Percentiles rank a stretch among this genome's conserved stretches.
These are phyloP conservation scores for Zygaena filipendulae DNA, from an alignment of 2,888 invertebrate species.

Conservation along the genomic window DNA sequence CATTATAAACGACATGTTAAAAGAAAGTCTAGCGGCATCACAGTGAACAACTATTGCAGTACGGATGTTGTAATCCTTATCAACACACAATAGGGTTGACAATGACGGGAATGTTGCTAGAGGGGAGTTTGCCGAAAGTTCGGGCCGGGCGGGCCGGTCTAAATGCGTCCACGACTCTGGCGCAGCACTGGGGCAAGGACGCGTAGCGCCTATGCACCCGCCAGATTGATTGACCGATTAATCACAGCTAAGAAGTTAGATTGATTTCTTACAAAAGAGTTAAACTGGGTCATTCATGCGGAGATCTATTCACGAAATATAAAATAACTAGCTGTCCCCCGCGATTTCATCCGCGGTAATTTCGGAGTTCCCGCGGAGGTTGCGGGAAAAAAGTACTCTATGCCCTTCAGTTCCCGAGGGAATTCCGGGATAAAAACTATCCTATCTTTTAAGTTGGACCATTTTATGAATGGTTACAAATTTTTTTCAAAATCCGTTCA, in stretches of 20 bases:
- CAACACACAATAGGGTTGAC: slow-evolving; percentile 15
- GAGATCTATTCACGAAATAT: no score
- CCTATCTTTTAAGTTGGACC: no score
- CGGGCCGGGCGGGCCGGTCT: slow-evolving; percentile 48
- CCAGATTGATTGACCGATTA: slow-evolving; percentile 60
- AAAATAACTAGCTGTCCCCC: no score
- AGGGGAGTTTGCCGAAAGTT: slow-evolving; percentile 40
- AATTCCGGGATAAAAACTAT: no score
- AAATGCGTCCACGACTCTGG: slow-evolving; percentile 53
- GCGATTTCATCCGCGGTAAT: no score
- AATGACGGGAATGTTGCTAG: slow-evolving; percentile 26
- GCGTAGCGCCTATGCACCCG: slow-evolving; percentile 50
- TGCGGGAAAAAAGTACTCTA: no score
- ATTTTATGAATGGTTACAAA: no score
- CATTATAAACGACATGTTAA: slow-evolving; percentile 23
- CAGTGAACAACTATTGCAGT: slow-evolving; percentile 23
- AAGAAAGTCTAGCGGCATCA: slow-evolving; percentile 31
- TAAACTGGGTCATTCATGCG: no score
- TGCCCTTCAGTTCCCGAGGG: no score
- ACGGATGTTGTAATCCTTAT: slow-evolving; percentile 19
- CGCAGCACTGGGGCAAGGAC: slow-evolving; percentile 64
- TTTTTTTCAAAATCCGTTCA: no score
- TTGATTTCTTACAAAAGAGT: no score
- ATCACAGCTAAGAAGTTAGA: slow-evolving; percentile 37
- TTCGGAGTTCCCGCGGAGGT: no score